phyloP scores from a whole-genome alignment of 2,888 invertebrate species.

The Noctua pronuba region DNA sequence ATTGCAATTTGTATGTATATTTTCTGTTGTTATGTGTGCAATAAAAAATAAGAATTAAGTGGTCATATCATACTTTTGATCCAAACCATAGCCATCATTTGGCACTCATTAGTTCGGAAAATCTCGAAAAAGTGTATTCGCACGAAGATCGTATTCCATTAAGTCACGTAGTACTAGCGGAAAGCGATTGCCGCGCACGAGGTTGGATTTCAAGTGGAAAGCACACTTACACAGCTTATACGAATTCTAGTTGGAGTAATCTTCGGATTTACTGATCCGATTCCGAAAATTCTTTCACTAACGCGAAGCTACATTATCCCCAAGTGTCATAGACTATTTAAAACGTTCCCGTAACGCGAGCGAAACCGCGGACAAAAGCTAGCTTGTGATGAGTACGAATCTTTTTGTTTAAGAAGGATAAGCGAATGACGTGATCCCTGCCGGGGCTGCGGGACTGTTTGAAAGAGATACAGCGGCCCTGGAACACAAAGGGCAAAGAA shows the following conservation, averaged over 20 bases:
- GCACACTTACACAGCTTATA: neutral
- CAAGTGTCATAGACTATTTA: neutral
- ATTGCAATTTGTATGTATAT: too few species aligned
- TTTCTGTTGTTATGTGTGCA: too few species aligned
- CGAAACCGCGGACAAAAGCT: neutral
- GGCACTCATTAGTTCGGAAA: neutral
- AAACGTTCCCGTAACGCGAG: neutral
- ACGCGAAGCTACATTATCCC: neutral
- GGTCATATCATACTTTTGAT: neutral
- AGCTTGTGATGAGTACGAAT: neutral
- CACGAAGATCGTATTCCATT: neutral
- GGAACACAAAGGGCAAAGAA: too few species aligned
- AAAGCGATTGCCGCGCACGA: neutral
- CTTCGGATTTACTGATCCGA: neutral
- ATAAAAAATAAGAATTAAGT: too few species aligned
- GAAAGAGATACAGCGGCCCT: too few species aligned
- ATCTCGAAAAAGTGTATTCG: neutral
- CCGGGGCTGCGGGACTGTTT: too few species aligned
- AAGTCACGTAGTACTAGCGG: neutral
- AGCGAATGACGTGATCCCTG: slow-evolving; percentile 18
- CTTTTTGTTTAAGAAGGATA: slow-evolving; percentile 26
- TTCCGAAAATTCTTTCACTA: neutral
- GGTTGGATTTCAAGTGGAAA: neutral
- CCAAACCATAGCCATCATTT: neutral
- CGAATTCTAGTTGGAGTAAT: slow-evolving; percentile 21